Base-by-base conservation (phyloP, 2,797 vertebrate genomes). In the Chromobotia macracanthus region DNA sequence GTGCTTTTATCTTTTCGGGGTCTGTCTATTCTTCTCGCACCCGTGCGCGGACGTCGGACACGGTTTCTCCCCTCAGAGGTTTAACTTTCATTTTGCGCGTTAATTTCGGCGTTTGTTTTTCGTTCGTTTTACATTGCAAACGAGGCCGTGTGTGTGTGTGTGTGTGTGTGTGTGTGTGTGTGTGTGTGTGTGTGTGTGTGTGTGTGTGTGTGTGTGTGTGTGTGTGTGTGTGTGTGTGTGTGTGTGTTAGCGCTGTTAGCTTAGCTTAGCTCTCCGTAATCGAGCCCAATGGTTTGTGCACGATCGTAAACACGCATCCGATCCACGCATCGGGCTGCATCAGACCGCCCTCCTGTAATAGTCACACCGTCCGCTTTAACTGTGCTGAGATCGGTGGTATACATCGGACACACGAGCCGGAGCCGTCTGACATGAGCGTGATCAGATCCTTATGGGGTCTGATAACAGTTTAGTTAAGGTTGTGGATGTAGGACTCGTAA, bases 171-270 rank as follows among this genome's bases (percentile, higher is more conserved):
- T n/a, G n/a, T n/a, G n/a, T n/a, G n/a, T n/a, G n/a, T n/a, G n/a
- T n/a, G n/a, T n/a, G n/a, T n/a, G n/a, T n/a, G n/a, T n/a, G n/a
- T n/a, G n/a, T n/a, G n/a, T n/a, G n/a, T 6, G 55, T 23, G 64
- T 35, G 48, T 75, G 50, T 76, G 4, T 72, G 35, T 69, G 38
- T 19, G 13, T 41, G 51, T 64, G 58, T 65, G 16, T 38, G 31
- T 2, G n/a, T 18, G 12, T 2, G 12, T 16, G 13, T 12, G 51
- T 64, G 69, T 6, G 50, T 69, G 72, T 75, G 67, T 79, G 71
- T 79, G 50, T 79, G 66, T 74, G n/a, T n/a, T n/a, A n/a, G n/a
- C n/a, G n/a, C n/a, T n/a, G 73, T 66, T 76, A 79, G 66, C 72
- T 78, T 84, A 82, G 76, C 76, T 56, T 79, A 78, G 66, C 67